A percentile compares a stretch with the other conserved stretches of the same genome.
Evolutionary conservation across 2,797 vertebrate species (phyloP).

Genomic region (Pangasius sanitwongsei): DNA sequence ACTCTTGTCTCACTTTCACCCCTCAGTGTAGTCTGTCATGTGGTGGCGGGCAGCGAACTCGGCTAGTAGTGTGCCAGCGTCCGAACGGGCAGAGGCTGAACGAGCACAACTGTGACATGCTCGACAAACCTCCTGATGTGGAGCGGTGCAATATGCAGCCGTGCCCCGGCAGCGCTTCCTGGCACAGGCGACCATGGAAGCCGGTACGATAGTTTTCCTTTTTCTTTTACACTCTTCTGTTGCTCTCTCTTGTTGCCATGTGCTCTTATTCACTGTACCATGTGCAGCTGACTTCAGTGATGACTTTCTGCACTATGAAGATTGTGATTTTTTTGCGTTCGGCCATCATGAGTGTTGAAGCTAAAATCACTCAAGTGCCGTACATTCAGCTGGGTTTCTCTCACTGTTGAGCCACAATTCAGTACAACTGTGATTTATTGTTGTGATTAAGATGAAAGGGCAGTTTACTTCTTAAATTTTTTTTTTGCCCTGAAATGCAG

Average conservation of each 20-base stretch:
- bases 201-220: slow-evolving; percentile 88
- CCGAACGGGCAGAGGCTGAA: slow-evolving; percentile 83
- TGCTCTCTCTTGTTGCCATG: neutral
- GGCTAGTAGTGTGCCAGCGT: slow-evolving; percentile 90
- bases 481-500: neutral
- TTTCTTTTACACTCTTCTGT: slow-evolving; percentile 57
- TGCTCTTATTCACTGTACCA: slow-evolving; percentile 55
- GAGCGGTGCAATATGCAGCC: slow-evolving; percentile 85
- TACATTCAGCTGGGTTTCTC: neutral
- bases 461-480: neutral
- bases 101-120: slow-evolving; percentile 89
- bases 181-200: slow-evolving; percentile 93
- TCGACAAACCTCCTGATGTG: slow-evolving; percentile 85
- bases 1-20: slow-evolving; percentile 34
- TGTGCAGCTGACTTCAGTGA: slow-evolving; percentile 66
- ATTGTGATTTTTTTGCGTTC: slow-evolving; percentile 31
- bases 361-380: neutral
- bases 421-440: slow-evolving; percentile 33
- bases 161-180: slow-evolving; percentile 86
- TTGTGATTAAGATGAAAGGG: neutral
- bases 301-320: slow-evolving; percentile 61
- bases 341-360: slow-evolving; percentile 43
- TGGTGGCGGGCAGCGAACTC: slow-evolving; percentile 86
- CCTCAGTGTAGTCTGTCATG: slow-evolving; percentile 90
- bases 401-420: slow-evolving; percentile 12